A percentile compares a stretch with the other conserved stretches of the same genome.
Evolutionary conservation across 2,888 invertebrate genomes (phyloP).

Genomic region (Zonitis immaculata): DNA sequence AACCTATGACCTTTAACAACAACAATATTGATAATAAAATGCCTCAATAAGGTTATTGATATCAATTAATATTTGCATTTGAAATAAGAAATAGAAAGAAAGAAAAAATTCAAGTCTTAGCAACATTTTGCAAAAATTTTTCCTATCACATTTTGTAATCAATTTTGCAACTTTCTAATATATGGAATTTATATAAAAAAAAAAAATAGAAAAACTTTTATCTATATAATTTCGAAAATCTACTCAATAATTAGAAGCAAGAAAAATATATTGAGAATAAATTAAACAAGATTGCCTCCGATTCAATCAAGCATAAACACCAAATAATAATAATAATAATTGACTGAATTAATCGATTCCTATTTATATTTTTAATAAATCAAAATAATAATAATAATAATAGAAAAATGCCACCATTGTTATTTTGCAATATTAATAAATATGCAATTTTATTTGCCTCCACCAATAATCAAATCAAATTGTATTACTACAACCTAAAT

Average conservation of each 20-base stretch:
- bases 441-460: not conserved
- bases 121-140: not conserved
- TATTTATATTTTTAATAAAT: no score
- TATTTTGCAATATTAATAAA: not conserved
- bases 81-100: no score
- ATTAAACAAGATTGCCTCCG: slow-evolving; percentile 26
- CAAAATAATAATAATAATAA: no score
- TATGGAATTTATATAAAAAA: not conserved
- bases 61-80: not conserved
- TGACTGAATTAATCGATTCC: not conserved
- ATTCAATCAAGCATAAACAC: slow-evolving; percentile 20
- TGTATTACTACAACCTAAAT: not conserved
- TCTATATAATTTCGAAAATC: no score
- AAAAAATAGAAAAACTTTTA: no score
- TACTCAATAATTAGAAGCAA: no score
- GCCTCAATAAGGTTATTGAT: slow-evolving; percentile 7
- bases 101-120: no score
- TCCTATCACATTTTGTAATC: no score
- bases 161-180: not conserved
- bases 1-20: not conserved
- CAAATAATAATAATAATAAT: not conserved
- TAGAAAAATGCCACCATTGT: not conserved
- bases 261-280: slow-evolving; percentile 14
- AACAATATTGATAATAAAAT: slow-evolving; percentile 4
- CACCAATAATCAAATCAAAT: not conserved